phyloP scores from a whole-genome alignment of 2,888 invertebrate genomes.

The Autographa pulchrina region DNA sequence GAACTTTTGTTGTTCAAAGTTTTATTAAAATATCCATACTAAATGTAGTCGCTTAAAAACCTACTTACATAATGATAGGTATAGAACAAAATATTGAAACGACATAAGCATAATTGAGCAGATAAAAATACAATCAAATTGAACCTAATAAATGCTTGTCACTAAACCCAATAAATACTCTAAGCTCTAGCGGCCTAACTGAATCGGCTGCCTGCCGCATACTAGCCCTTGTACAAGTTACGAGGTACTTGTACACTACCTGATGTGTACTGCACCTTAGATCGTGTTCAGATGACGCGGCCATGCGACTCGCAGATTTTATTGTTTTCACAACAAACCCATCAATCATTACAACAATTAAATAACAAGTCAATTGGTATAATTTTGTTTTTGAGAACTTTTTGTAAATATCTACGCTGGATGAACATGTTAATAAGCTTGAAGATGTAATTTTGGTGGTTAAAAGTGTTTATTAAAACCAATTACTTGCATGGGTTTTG shows the following conservation, averaged over 20 bases:
- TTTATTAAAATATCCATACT: no score
- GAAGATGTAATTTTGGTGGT: background rate
- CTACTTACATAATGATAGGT: no score
- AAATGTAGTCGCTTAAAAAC: no score
- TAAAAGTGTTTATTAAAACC: background rate
- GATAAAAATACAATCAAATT: background rate
- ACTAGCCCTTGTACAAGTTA: slow-evolving; percentile 33
- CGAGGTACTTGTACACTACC: slow-evolving; percentile 21
- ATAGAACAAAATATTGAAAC: no score
- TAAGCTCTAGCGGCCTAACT: slow-evolving; percentile 27
- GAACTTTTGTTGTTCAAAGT: no score
- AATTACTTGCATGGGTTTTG: background rate
- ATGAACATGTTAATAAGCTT: background rate
- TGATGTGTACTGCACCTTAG: slow-evolving; percentile 14
- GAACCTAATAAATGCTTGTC: background rate
- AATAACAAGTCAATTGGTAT: background rate
- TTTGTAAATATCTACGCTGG: background rate
- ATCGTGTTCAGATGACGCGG: slow-evolving; percentile 19
- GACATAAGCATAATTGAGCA: no score
- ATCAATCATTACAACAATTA: background rate
- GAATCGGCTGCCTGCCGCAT: slow-evolving; percentile 21
- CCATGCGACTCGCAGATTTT: background rate
- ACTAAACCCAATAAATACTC: slow-evolving; percentile 4
- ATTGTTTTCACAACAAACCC: background rate
- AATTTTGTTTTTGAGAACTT: background rate